Evolutionary conservation across 2,888 invertebrate genomes (phyloP), one percentile per base, ranked within the genome.

Genomic region (Heteromyza rotundicornis): DNA sequence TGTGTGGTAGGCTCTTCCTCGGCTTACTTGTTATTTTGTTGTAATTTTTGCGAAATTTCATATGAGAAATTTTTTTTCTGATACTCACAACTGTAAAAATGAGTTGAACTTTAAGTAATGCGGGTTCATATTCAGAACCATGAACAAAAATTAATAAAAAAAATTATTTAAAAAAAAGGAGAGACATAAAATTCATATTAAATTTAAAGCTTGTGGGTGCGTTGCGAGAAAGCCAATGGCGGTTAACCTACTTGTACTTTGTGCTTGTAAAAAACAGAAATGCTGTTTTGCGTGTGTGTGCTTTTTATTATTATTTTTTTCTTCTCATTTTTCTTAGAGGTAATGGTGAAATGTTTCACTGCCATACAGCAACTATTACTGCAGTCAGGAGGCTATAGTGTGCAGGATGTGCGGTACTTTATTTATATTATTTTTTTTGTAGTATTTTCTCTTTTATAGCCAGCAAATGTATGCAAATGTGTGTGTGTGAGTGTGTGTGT

Each of bases 171-270:
- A n/a, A 22, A n/a, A 32, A 57, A 70, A 68, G 64, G 65, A 65
- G 69, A 71, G 69, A 68, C 69, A 73, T 70, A 70, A 70, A 75
- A 74, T 74, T 77, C 74, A 74, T 77, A 74, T 77, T 75, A 75
- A 77, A 77, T 68, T 49, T n/a, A 57, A 57, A 2, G 20, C 20
- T 36, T 27, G 17, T 22, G 50, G 68, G 67, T 73, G 71, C 70
- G 76, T 71, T n/a, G n/a, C n/a, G n/a, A n/a, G n/a, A n/a, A n/a
- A n/a, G 67, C 69, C 68, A 68, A 70, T 40, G 51, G 20, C 23
- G 12, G n/a, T 36, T 73, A 76, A 69, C 74, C 59, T 60, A 54
- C 49, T 69, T 74, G 71, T n/a, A n/a, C n/a, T n/a, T n/a, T n/a
- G n/a, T n/a, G n/a, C n/a, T n/a, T n/a, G n/a, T n/a, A n/a, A n/a